Conservation (phyloP, 2,888 invertebrate genomes). For the Ctenicera cuprea region DNA sequence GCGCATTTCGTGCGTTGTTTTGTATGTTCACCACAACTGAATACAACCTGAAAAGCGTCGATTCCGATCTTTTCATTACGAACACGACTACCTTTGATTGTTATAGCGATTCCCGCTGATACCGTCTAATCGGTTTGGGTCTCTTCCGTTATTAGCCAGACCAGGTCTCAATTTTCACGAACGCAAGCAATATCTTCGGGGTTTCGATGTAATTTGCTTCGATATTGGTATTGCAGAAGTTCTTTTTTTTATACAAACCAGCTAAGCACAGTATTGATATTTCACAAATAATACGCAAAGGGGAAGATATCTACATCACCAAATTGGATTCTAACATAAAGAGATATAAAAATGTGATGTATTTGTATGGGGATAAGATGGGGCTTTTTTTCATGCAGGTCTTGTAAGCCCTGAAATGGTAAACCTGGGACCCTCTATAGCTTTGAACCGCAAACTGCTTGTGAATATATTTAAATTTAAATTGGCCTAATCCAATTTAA, state of each 20-base stretch:
- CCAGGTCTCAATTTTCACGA: slow-evolving; percentile 17
- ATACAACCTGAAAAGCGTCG: not conserved
- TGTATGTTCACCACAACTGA: slow-evolving; percentile 1
- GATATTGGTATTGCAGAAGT: not conserved
- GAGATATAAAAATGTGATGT: slow-evolving; percentile 14
- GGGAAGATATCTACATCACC: slow-evolving; percentile 1
- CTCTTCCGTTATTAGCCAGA: not conserved
- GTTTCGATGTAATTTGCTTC: slow-evolving; percentile 7
- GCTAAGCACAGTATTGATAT: slow-evolving; percentile 2
- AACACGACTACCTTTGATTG: slow-evolving; percentile 16
- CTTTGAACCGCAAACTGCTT: not conserved
- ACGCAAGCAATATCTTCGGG: not conserved
- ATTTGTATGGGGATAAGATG: slow-evolving; percentile 1
- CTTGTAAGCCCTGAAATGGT: not conserved
- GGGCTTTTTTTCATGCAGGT: not conserved
- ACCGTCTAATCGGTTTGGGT: slow-evolving; percentile 16
- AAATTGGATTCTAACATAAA: slow-evolving; percentile 20
- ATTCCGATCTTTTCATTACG: slow-evolving; percentile 17
- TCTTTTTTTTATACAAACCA: slow-evolving; percentile 7
- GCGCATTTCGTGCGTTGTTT: not conserved
- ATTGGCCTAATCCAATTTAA: slow-evolving; percentile 25
- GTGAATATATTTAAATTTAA: slow-evolving; percentile 28
- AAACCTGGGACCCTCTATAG: not conserved
- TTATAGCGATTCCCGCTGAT: slow-evolving; percentile 16
- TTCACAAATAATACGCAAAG: slow-evolving; percentile 1